Percentiles rank a stretch among this genome's conserved stretches.
Conservation (phyloP, 2,888 invertebrate species). For the Pollenia griseotomentosa region DNA sequence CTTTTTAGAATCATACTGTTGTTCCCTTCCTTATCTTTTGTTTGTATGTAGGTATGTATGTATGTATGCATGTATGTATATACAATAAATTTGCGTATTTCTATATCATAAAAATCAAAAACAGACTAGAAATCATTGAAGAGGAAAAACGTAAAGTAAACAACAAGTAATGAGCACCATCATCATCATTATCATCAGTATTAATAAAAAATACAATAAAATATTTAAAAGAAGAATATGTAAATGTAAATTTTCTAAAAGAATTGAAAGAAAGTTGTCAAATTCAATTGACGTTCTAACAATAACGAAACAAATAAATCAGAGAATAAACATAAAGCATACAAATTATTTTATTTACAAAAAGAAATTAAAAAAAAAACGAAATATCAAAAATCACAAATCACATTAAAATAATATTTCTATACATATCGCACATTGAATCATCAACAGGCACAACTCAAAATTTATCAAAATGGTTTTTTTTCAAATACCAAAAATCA, state of each 20-base stretch:
- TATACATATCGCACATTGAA: too few species aligned
- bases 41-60: neutral
- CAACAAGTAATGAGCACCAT: conserved; percentile 29
- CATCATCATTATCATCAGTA: conserved; percentile 6
- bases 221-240: conserved; percentile 6
- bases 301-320: conserved; percentile 32
- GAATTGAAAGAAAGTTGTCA: neutral
- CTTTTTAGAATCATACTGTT: too few species aligned
- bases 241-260: conserved; percentile 14
- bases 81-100: too few species aligned
- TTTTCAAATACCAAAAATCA: too few species aligned
- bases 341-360: neutral
- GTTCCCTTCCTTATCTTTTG: neutral
- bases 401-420: too few species aligned
- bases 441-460: too few species aligned
- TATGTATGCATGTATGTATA: neutral
- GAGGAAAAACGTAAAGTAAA: conserved; percentile 15
- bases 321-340: neutral
- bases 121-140: conserved; percentile 17
- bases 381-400: neutral
- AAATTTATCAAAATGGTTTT: too few species aligned
- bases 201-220: neutral
- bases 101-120: conserved; percentile 33
- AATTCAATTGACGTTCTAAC: conserved; percentile 39
- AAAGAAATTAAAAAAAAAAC: neutral